Evolutionary conservation across 2,797 vertebrate genomes (phyloP), one percentile per base, ranked within the genome.

Genomic region (Staurois parvus): DNA sequence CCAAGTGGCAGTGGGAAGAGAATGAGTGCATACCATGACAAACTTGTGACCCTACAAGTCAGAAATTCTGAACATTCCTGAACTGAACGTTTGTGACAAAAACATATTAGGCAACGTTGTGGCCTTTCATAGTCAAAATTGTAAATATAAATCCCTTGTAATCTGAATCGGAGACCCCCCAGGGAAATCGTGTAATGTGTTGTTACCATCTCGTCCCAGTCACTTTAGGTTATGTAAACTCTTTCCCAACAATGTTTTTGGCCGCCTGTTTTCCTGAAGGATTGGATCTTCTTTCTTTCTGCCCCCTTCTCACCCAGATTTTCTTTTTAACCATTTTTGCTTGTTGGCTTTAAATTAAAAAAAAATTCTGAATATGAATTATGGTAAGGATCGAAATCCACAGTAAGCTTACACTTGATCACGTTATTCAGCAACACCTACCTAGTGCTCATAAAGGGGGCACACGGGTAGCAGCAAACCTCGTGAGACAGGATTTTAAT

Each of bases 161-260:
- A 64, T 24, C 6, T 9, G 7, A 64, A 64, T 64, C 11, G 8
- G n/a, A 28, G n/a, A 45, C 19, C 19, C 32, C 17, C 62, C 3
- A 2, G 4, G 26, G 37, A 29, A 28, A 42, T 78, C 40, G 15
- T 28, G n/a, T 37, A 37, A 30, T 19, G 42, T 28, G 37, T 45
- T 40, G 30, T 45, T 28, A 40, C 48, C 6, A 19, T 72, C 10
- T 56, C 15, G 26, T 40, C 28, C 76, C 76, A 28, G 75, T 83
- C 30, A 70, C 66, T 76, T 73, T 24, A 59, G 84, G 68, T 79
- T 73, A 79, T 32, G 73, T 64, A 74, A 74, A 79, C 56, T 66
- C n/a, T 84, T 84, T 84, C 69, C n/a, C 59, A 64, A 34, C 59
- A 67, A 74, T 32, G 10, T 74, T 29, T 29, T 59, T 28, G 24